phyloP scores from a whole-genome alignment of 2,113 vertebrate species.

The Lanius ludovicianus region DNA sequence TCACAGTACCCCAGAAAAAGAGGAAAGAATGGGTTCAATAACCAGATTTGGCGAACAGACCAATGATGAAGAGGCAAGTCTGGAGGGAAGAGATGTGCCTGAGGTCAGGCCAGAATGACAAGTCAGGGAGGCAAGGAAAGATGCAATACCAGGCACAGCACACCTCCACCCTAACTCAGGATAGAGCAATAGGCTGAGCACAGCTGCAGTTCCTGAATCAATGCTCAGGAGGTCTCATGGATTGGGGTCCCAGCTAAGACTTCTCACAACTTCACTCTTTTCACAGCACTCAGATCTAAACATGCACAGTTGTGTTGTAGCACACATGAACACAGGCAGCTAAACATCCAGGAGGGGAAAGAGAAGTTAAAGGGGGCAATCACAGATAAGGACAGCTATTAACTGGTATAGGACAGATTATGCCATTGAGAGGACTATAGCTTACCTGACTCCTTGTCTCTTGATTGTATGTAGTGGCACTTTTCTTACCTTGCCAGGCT shows the following conservation, averaged over 20 bases:
- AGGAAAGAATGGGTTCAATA: background rate
- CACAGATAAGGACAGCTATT: background rate
- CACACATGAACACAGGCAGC: background rate
- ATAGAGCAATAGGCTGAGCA: background rate
- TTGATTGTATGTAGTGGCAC: background rate
- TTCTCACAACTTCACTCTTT: background rate
- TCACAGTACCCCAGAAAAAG: background rate
- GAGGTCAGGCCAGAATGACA: background rate
- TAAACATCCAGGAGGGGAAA: background rate
- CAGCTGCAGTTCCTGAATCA: background rate
- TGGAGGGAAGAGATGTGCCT: background rate
- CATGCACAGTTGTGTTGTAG: background rate
- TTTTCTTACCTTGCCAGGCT: background rate
- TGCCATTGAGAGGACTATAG: background rate
- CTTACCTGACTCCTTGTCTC: background rate
- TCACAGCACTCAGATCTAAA: background rate
- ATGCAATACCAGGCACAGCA: rapidly evolving
- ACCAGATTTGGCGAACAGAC: background rate
- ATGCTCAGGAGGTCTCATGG: background rate
- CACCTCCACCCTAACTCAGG: background rate
- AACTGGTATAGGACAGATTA: background rate
- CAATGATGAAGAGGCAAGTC: background rate
- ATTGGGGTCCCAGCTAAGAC: background rate
- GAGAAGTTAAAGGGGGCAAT: background rate
- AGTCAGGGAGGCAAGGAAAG: background rate